phyloP scores from a whole-genome alignment of 2,888 invertebrate genomes.

The Drosophila maculinotata region DNA sequence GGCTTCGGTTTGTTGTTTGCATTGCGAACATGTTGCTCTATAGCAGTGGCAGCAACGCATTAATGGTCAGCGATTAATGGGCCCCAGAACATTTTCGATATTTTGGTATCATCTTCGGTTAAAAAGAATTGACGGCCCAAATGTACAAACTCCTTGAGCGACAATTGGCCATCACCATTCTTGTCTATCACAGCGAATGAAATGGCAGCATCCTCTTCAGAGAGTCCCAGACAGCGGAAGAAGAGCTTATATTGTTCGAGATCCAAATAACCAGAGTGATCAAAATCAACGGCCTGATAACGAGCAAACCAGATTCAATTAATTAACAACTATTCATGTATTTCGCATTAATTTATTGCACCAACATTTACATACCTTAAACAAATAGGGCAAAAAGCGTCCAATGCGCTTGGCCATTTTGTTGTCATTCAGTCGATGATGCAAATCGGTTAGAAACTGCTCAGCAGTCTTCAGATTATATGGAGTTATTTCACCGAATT shows the following conservation, averaged over 20 bases:
- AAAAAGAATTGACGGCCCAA: slow-evolving; percentile 93
- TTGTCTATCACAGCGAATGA: slow-evolving; percentile 92
- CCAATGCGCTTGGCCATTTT: slow-evolving; percentile 90
- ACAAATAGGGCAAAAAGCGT: slow-evolving; percentile 92
- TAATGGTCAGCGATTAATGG: slow-evolving; percentile 88
- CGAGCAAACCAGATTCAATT: too few relatives aligned
- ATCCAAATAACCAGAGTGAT: slow-evolving; percentile 91
- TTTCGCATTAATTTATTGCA: not conserved
- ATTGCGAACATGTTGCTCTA: slow-evolving; percentile 62
- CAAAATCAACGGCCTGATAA: slow-evolving; percentile 94
- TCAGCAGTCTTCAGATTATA: slow-evolving; percentile 93
- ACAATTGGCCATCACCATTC: slow-evolving; percentile 91
- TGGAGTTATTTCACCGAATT: slow-evolving; percentile 92
- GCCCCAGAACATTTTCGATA: slow-evolving; percentile 95
- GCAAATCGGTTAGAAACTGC: slow-evolving; percentile 93
- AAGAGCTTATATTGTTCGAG: slow-evolving; percentile 93
- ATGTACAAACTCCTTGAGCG: slow-evolving; percentile 91
- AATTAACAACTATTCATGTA: too few relatives aligned
- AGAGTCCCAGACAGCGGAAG: slow-evolving; percentile 91
- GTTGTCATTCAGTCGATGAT: slow-evolving; percentile 92
- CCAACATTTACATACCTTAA: slow-evolving; percentile 87
- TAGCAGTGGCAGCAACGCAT: slow-evolving; percentile 77
- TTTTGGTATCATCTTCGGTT: slow-evolving; percentile 90
- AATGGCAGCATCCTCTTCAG: slow-evolving; percentile 90
- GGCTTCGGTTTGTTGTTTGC: slow-evolving; percentile 31